Conservation (phyloP, 2,797 vertebrate genomes). For the Borostomias antarcticus region DNA sequence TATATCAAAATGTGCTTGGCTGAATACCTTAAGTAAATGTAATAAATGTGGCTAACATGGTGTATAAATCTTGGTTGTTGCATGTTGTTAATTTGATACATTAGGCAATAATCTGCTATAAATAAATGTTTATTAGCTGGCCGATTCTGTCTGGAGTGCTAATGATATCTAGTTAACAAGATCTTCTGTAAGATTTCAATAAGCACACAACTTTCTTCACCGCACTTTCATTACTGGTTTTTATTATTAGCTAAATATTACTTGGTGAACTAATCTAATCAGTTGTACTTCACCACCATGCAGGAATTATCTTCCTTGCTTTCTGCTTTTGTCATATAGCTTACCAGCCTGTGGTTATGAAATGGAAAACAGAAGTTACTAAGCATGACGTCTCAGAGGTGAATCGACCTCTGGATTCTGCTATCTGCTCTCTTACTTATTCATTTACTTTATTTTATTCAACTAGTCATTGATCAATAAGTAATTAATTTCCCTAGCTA, state of each 20-base stretch:
- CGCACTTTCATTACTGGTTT: slow-evolving; percentile 34
- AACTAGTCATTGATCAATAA: slow-evolving; percentile 75
- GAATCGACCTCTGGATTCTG: no score
- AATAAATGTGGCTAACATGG: slow-evolving; percentile 93
- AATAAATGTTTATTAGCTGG: slow-evolving; percentile 99
- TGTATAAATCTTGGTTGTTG: slow-evolving; percentile 93
- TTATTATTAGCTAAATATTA: slow-evolving; percentile 55
- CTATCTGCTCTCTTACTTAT: slow-evolving; percentile 72
- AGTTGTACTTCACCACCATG: not conserved
- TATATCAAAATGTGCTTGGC: slow-evolving; percentile 91
- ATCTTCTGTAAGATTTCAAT: slow-evolving; percentile 69
- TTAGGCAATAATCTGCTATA: slow-evolving; percentile 99
- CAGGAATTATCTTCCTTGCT: not conserved
- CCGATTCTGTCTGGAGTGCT: slow-evolving; percentile 86
- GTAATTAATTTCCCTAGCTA: slow-evolving; percentile 77
- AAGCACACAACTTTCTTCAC: slow-evolving; percentile 61
- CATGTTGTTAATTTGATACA: slow-evolving; percentile 99
- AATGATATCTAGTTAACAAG: slow-evolving; percentile 76
- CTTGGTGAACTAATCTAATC: slow-evolving; percentile 21
- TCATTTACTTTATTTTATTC: slow-evolving; percentile 74
- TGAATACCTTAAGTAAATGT: slow-evolving; percentile 98
- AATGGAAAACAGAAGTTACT: slow-evolving; percentile 70
- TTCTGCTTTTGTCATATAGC: not conserved
- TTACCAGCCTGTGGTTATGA: no score
- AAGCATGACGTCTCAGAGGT: slow-evolving; percentile 69